phyloP scores from a whole-genome alignment of 1,140 invertebrate genomes.

The Nasonia giraulti region DNA sequence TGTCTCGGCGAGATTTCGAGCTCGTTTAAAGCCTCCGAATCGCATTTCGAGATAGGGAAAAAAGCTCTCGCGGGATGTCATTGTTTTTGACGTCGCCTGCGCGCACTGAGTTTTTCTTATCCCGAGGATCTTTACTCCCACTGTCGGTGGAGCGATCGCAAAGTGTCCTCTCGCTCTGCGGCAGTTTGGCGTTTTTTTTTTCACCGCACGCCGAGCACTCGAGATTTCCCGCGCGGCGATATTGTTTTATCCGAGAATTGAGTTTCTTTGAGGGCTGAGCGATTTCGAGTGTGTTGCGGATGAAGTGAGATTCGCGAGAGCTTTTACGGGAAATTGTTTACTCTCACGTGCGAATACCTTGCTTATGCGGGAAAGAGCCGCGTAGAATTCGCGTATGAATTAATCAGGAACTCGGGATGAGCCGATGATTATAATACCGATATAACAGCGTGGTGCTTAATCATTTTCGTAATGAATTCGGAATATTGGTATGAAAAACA shows the following conservation, averaged over 20 bases:
- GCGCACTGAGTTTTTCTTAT: slow-evolving; percentile 2
- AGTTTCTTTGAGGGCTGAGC: not conserved
- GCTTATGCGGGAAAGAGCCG: too few species aligned
- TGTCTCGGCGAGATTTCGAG: slow-evolving; percentile 47
- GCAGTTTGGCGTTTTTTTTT: not conserved
- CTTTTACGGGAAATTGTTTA: too few species aligned
- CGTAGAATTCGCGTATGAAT: too few species aligned
- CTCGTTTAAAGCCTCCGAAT: slow-evolving; percentile 20
- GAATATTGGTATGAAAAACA: too few species aligned
- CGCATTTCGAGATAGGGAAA: slow-evolving; percentile 31
- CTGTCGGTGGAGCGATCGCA: not conserved
- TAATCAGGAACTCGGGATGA: too few species aligned
- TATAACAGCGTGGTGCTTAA: too few species aligned
- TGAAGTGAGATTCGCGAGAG: too few species aligned
- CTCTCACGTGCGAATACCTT: too few species aligned
- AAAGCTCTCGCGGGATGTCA: slow-evolving; percentile 25
- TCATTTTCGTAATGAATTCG: too few species aligned
- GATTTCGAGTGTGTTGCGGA: too few species aligned
- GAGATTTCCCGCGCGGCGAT: not conserved
- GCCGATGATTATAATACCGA: too few species aligned
- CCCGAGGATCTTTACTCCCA: not conserved
- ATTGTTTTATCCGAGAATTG: not conserved
- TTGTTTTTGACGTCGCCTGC: slow-evolving; percentile 28
- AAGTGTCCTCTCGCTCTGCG: not conserved
- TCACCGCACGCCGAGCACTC: too few species aligned